A percentile compares a stretch with the other conserved stretches of the same genome.
phyloP scores from a whole-genome alignment of 2,113 vertebrate genomes.

The Psettodes erumei region DNA sequence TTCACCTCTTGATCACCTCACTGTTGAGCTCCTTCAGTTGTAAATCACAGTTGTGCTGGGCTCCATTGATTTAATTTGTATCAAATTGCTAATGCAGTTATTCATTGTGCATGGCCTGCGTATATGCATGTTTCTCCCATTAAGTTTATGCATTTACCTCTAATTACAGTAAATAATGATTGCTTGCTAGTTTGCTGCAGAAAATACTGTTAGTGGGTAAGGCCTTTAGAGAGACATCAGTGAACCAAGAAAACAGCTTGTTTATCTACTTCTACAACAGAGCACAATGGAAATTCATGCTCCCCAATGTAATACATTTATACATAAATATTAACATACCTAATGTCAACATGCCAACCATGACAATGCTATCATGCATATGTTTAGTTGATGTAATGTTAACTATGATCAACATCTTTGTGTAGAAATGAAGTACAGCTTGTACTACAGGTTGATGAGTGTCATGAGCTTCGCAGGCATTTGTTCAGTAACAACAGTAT shows the following conservation, averaged over 20 bases:
- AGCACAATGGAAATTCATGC: neutral
- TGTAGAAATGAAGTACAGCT: too few species aligned
- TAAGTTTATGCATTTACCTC: conserved; percentile 66
- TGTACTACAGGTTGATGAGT: too few species aligned
- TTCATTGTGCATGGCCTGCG: conserved; percentile 65
- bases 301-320: conserved; percentile 1
- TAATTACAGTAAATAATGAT: conserved; percentile 70
- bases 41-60: conserved; percentile 63
- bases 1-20: conserved; percentile 71
- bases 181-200: conserved; percentile 50
- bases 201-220: conserved; percentile 45
- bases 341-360: neutral
- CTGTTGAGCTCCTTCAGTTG: conserved; percentile 40
- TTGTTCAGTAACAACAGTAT: too few species aligned
- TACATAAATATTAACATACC: neutral
- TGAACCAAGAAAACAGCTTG: conserved; percentile 22
- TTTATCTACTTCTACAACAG: conserved; percentile 16
- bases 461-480: too few species aligned
- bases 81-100: conserved; percentile 75
- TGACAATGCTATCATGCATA: neutral
- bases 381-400: neutral
- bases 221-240: conserved; percentile 38
- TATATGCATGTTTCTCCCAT: conserved; percentile 70
- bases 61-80: conserved; percentile 76
- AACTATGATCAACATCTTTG: neutral